These are phyloP conservation scores for Pseudomyrmex pallidus DNA, from an alignment of 1,140 invertebrate species.

Conservation along the genomic window DNA sequence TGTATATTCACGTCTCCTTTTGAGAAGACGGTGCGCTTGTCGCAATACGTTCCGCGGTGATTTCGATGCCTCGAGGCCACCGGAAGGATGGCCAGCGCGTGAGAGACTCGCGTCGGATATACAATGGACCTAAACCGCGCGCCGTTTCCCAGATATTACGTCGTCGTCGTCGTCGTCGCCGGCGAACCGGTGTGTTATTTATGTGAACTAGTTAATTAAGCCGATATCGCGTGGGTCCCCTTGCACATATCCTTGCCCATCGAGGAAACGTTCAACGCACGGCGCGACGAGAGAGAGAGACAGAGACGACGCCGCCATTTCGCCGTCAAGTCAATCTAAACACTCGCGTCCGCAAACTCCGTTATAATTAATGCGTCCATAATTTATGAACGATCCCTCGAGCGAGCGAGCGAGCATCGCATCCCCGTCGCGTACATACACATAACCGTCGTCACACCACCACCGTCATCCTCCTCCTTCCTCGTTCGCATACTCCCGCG, in stretches of 20 bases:
- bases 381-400: constrained; percentile 76
- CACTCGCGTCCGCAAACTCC: constrained; percentile 64
- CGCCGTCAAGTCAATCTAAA: constrained; percentile 70
- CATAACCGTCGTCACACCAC: too few species aligned
- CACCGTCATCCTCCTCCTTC: neutral
- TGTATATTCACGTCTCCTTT: too few species aligned
- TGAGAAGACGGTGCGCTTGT: neutral
- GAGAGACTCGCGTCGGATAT: constrained; percentile 6
- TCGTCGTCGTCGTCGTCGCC: too few species aligned
- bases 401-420: constrained; percentile 34
- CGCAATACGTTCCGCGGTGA: neutral
- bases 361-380: constrained; percentile 76
- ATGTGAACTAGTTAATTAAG: constrained; percentile 51
- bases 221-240: neutral
- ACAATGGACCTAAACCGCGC: constrained; percentile 23
- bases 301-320: constrained; percentile 21
- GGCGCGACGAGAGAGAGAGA: neutral
- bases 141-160: neutral
- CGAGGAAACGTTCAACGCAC: neutral
- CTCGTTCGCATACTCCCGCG: constrained; percentile 16
- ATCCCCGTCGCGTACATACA: neutral
- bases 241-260: constrained; percentile 27
- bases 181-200: constrained; percentile 16
- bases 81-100: constrained; percentile 7
- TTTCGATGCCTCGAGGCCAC: constrained; percentile 34